phyloP scores from a whole-genome alignment of 1,140 invertebrate genomes.

The Sesamia nonagrioides region DNA sequence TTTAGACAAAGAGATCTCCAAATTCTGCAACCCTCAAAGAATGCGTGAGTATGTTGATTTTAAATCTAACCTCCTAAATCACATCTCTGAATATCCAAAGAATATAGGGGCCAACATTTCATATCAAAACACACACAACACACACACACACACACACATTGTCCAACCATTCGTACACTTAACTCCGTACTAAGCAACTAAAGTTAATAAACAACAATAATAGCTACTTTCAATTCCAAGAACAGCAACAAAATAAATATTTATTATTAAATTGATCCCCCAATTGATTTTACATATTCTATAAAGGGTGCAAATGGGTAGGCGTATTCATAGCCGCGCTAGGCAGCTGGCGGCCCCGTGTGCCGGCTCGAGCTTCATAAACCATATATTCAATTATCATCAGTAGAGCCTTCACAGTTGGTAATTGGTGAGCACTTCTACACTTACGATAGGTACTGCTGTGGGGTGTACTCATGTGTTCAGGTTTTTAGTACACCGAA shows the following conservation, averaged over 20 bases:
- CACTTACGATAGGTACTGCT: conserved; percentile 65
- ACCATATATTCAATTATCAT: conserved; percentile 83
- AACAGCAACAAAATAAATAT: conserved; percentile 7
- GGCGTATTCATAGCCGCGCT: conserved; percentile 15
- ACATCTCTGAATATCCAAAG: too few relatives aligned
- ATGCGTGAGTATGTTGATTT: too few relatives aligned
- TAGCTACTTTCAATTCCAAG: neutral
- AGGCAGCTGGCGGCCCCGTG: neutral
- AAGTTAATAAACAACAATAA: neutral
- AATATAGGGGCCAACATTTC: too few relatives aligned
- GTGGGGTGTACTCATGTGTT: conserved; percentile 48
- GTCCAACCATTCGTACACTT: too few relatives aligned
- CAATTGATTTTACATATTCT: conserved; percentile 13
- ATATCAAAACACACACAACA: too few relatives aligned
- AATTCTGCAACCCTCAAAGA: too few relatives aligned
- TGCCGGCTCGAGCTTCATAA: conserved; percentile 60
- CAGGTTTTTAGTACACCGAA: conserved; percentile 5
- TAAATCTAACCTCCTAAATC: too few relatives aligned
- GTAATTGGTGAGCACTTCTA: conserved; percentile 81
- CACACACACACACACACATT: too few relatives aligned
- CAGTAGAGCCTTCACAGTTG: conserved; percentile 73
- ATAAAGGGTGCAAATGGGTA: conserved; percentile 29
- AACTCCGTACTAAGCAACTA: neutral
- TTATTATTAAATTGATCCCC: conserved; percentile 3
- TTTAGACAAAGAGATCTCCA: too few relatives aligned